Conservation (phyloP, 2,113 vertebrate species). For the Corythornis cristatus region DNA sequence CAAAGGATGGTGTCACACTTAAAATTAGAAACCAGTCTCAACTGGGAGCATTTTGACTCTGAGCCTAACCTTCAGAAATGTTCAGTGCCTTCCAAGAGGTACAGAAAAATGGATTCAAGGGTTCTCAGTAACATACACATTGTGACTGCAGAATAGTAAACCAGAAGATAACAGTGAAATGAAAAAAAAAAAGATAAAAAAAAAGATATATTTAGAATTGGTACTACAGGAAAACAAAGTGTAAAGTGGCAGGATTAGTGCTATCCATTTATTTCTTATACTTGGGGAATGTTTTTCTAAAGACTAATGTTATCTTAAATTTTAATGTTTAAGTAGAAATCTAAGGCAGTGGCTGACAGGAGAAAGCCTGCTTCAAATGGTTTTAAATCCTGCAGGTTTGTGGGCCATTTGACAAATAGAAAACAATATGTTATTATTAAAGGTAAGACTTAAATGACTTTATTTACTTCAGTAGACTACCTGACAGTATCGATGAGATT, state of each 20-base stretch:
- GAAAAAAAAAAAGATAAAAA: background rate
- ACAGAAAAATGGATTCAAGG: background rate
- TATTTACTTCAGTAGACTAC: slow-evolving; percentile 26
- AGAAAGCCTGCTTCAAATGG: slow-evolving; percentile 26
- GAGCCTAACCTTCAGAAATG: slow-evolving; percentile 35
- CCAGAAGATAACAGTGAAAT: background rate
- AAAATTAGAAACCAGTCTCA: slow-evolving; percentile 54
- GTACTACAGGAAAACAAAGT: background rate
- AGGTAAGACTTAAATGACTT: slow-evolving; percentile 44
- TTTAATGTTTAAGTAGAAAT: background rate
- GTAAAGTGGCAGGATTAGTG: background rate
- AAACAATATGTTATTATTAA: slow-evolving; percentile 17
- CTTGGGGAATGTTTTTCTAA: background rate
- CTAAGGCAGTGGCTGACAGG: background rate
- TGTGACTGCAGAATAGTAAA: background rate
- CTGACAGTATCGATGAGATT: background rate
- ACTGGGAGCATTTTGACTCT: slow-evolving; percentile 39
- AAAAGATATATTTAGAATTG: background rate
- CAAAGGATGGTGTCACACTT: slow-evolving; percentile 28
- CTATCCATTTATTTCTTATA: background rate
- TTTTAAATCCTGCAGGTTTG: background rate
- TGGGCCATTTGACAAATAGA: background rate
- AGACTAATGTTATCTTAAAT: background rate
- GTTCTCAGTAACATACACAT: background rate
- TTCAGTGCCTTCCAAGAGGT: background rate